A percentile compares a stretch with the other conserved stretches of the same genome.
Conservation (phyloP, 2,797 vertebrate genomes). For the Microctenopoma stevenorrisi region DNA sequence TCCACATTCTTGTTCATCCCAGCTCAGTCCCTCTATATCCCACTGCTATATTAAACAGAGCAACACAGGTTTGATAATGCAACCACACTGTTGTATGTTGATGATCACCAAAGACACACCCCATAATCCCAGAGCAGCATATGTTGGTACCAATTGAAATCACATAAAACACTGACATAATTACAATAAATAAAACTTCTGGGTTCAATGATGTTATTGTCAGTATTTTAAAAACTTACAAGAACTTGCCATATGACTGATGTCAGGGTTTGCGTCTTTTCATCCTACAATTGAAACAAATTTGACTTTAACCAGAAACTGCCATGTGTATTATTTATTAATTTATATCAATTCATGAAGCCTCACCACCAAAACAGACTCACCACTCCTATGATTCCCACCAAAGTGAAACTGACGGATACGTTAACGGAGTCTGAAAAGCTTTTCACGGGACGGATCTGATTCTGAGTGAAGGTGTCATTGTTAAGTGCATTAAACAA, state of each 20-base stretch:
- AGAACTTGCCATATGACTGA: slow-evolving; percentile 51
- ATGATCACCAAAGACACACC: no score
- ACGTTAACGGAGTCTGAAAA: slow-evolving; percentile 10
- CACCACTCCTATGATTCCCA: slow-evolving; percentile 66
- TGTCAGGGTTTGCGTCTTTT: slow-evolving; percentile 50
- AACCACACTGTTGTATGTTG: no score
- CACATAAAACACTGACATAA: no score
- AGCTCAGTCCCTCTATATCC: slow-evolving; percentile 65
- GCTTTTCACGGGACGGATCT: no score
- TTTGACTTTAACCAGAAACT: neutral
- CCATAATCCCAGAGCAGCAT: no score
- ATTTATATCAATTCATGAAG: neutral
- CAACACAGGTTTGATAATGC: neutral
- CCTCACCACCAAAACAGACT: slow-evolving; percentile 48
- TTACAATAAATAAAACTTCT: no score
- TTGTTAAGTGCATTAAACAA: slow-evolving; percentile 39
- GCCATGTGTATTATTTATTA: neutral
- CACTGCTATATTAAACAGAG: slow-evolving; percentile 57
- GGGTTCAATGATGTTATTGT: no score
- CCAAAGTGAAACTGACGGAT: slow-evolving; percentile 43
- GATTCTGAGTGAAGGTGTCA: no score
- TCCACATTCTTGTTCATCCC: slow-evolving; percentile 71
- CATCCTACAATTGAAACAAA: slow-evolving; percentile 44
- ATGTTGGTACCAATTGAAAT: no score
- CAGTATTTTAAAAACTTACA: slow-evolving; percentile 14